Base-by-base conservation (phyloP, 2,113 vertebrate species). In the Microcebus ravelobensis region DNA sequence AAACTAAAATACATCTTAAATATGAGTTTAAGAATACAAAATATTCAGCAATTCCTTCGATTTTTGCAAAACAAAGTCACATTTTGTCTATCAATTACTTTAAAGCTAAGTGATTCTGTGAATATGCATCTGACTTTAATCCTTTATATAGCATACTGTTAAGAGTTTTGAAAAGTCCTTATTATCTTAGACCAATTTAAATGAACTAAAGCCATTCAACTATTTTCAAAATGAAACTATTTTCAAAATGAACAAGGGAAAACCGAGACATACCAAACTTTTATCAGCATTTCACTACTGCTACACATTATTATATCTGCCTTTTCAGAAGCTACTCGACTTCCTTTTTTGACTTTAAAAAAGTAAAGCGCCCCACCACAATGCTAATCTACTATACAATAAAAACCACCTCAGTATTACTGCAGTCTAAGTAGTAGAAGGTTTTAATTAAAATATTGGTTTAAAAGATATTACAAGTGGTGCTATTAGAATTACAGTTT, bases 241-340 rank as follows among this genome's bases (percentile, higher is more conserved):
- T 79, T 77, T 79, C 90, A 96, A 96, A 97, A 95, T 67, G 77
- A 96, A 89, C 34, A 96, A 67, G 8, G 59, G 45, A 82, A 96
- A 77, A 63, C 25, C 8, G 29, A 20, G 20, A 86, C 20, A 81
- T 36, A 86, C 21, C 71, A 87, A 97, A 91, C 25, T 48, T 87
- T 86, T 61, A 79, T 10, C n/a, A 82, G 55, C 21, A 87, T 89
- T 77, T 91, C 61, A 95, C 45, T 71, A 82, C 27, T 34, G 7
- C n/a, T 61, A 14, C 70, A 71, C 11, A 39, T 76, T 83, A 92
- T 29, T 65, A 76, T 48, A 82, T 61, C 13, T 88, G 21, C 52
- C 45, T 86, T 87, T 95, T 87, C n/a, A 63, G 52, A 96, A 90
- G 73, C 48, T 79, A 79, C 52, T 20, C 63, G 34, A 77, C 23